These are phyloP conservation scores for Latrodectus hesperus DNA, from an alignment of 2,888 invertebrate species.

Conservation along the genomic window DNA sequence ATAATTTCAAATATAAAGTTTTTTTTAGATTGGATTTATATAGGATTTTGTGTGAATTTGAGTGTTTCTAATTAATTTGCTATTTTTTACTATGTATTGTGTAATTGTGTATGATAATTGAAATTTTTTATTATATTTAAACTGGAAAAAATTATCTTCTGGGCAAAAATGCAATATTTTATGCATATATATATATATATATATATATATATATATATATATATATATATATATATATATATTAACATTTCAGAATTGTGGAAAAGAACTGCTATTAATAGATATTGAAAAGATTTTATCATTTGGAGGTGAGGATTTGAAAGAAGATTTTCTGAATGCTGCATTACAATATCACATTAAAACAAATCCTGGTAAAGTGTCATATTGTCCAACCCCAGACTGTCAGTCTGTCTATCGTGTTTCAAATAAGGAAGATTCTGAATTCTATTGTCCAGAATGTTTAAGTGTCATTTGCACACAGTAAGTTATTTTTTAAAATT, in stretches of 20 bases:
- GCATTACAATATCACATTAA: conserved; percentile 46
- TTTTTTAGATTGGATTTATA: no score
- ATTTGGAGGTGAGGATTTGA: conserved; percentile 18
- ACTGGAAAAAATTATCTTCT: no score
- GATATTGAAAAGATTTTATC: conserved; percentile 48
- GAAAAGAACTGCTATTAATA: conserved; percentile 28
- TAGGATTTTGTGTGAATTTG: no score
- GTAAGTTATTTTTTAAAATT: conserved; percentile 27
- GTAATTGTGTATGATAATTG: no score
- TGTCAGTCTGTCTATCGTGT: conserved; percentile 41
- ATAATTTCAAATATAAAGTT: no score
- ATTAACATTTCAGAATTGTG: conserved; percentile 43
- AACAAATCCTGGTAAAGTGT: conserved; percentile 25
- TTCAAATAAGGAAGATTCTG: neutral
- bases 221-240: no score
- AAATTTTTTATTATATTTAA: no score
- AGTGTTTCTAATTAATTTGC: no score
- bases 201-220: no score
- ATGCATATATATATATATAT: no score
- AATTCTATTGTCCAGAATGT: conserved; percentile 35
- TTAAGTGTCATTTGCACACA: conserved; percentile 31
- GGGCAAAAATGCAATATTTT: no score
- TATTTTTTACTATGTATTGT: no score
- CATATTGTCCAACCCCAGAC: conserved; percentile 58
- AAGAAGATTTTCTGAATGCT: conserved; percentile 28